Base-by-base conservation (phyloP, 1,140 invertebrate genomes). In the Trichonephila clavata region DNA sequence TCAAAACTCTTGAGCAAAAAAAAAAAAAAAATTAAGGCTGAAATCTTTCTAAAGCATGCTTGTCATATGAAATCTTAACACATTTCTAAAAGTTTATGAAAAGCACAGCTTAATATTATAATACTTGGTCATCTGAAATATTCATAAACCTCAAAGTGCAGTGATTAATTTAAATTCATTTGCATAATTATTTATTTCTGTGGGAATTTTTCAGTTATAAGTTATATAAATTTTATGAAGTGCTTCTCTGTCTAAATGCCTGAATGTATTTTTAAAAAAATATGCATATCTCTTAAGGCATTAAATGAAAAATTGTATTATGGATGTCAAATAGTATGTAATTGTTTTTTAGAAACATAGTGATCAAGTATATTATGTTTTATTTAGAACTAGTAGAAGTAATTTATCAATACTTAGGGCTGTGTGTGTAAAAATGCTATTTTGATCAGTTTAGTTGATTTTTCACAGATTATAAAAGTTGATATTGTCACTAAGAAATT, bases 401-500 rank as follows among this genome's bases (percentile, higher is more conserved):
- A 84, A 60, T 84, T 80, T 80, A 50, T 81, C 18, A 77, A 16
- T 90, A 71, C 71, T 81, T 77, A 71, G 32, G 32, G 68, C 50
- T 90, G 71, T 90, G 32, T 39, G 32, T 39, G 32, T 39, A 50
- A 80, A 90, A 43, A 43, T 90, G 68, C 50, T 59, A 32, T 60
- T 87, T 39, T 59, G 32, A 90, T 27, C 14, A 60, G n/a, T 90
- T 90, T 16, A 90, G 89, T 90, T 90, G 71, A 50, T 90, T 80
- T 87, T 90, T 39, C 27, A 61, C 59, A 92, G 27, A 84, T 92
- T 92, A 84, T 65, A 84, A 84, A 50, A 50, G 90, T 84, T 84
- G 90, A 92, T 7, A 92, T 84, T 65, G 60, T 81, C 24, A 27
- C 18, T 57, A 89, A 71, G 21, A 68, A 61, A n/a, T 92, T 92